phyloP scores from a whole-genome alignment of 2,888 invertebrate species.

The Macrophya alboannulata region DNA sequence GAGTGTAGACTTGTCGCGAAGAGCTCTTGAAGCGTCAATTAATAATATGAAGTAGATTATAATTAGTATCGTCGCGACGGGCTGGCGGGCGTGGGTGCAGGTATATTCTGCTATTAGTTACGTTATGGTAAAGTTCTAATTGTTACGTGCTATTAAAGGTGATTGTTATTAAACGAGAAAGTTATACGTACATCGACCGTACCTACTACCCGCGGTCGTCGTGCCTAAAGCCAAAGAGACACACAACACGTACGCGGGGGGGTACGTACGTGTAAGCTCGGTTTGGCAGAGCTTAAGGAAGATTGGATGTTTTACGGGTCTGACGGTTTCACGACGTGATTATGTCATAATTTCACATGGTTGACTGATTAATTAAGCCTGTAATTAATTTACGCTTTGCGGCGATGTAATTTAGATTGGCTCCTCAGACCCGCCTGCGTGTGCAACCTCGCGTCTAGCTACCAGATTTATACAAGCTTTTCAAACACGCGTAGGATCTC shows the following conservation, averaged over 20 bases:
- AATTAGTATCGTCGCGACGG: not conserved
- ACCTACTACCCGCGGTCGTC: no score
- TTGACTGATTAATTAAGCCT: slow-evolving; percentile 43
- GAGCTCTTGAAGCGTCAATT: not conserved
- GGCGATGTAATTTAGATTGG: slow-evolving; percentile 43
- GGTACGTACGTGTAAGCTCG: not conserved
- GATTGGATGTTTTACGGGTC: slow-evolving; percentile 47
- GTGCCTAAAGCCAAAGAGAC: not conserved
- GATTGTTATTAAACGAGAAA: slow-evolving; percentile 39
- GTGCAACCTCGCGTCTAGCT: not conserved
- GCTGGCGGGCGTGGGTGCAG: no score
- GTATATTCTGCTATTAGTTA: slow-evolving; percentile 22
- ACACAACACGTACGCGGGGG: slow-evolving; percentile 4
- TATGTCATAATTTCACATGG: slow-evolving; percentile 45
- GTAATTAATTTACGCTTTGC: slow-evolving; percentile 49
- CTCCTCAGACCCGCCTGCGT: not conserved
- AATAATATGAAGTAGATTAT: slow-evolving; percentile 15
- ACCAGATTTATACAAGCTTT: slow-evolving; percentile 24
- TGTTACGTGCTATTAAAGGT: slow-evolving; percentile 30
- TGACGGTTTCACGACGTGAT: slow-evolving; percentile 30
- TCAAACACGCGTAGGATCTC: not conserved
- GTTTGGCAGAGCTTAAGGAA: not conserved
- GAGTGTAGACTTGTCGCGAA: not conserved
- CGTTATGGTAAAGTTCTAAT: slow-evolving; percentile 40
- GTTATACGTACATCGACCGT: slow-evolving; percentile 37